A percentile compares a stretch with the other conserved stretches of the same genome.
These are phyloP conservation scores for Suncus etruscus DNA, from an alignment of 2,113 vertebrate genomes.

Conservation along the genomic window DNA sequence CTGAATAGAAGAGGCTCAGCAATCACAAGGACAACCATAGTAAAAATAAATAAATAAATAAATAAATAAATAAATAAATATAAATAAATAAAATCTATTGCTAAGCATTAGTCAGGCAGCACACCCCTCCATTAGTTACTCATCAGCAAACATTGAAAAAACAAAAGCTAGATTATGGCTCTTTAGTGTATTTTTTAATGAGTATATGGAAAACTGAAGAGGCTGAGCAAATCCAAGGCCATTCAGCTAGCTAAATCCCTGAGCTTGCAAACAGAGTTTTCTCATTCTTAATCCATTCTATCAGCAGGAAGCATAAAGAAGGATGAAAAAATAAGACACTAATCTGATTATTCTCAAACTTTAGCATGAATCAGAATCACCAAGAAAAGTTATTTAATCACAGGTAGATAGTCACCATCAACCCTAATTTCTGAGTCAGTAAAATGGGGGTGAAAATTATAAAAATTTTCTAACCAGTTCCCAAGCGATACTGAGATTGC, in stretches of 20 bases:
- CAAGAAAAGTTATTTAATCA: neutral
- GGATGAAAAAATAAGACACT: neutral
- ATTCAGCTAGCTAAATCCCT: constrained; percentile 9
- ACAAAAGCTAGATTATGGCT: constrained; percentile 38
- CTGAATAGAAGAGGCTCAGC: constrained; percentile 31
- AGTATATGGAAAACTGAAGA: constrained; percentile 58
- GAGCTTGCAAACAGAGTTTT: constrained; percentile 16
- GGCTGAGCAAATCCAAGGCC: constrained; percentile 32
- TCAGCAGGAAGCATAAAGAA: neutral
- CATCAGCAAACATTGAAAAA: constrained; percentile 70
- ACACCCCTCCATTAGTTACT: constrained; percentile 70
- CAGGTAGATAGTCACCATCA: neutral
- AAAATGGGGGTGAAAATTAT: neutral
- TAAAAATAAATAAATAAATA: neutral
- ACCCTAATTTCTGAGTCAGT: constrained; percentile 34
- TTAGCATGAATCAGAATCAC: neutral
- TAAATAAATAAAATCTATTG: neutral
- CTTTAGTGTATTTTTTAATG: constrained; percentile 54
- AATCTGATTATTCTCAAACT: constrained; percentile 25
- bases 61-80: too few relatives aligned
- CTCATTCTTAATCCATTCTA: neutral
- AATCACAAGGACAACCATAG: constrained; percentile 60
- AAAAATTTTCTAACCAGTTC: constrained; percentile 37
- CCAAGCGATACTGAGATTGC: neutral
- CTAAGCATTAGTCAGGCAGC: constrained; percentile 64